These are phyloP conservation scores for Lamellibrachia satsuma DNA, from an alignment of 2,888 invertebrate genomes.

Conservation along the genomic window DNA sequence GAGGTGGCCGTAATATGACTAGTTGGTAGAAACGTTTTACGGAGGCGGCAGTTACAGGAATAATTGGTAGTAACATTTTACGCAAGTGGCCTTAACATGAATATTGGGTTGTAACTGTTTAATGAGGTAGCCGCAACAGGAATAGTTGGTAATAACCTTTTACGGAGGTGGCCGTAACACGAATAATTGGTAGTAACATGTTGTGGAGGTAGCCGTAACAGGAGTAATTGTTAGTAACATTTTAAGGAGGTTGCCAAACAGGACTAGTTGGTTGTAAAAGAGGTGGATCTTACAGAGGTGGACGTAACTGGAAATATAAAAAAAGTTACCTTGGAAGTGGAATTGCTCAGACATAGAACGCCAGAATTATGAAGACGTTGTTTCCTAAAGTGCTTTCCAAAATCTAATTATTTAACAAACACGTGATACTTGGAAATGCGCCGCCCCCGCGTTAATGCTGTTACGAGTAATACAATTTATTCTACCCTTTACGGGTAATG, in stretches of 20 bases:
- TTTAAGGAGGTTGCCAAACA: too few species aligned
- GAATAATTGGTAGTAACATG: background rate
- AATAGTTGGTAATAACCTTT: background rate
- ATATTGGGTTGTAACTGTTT: too few species aligned
- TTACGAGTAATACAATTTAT: background rate
- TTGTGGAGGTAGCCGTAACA: background rate
- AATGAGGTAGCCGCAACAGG: background rate
- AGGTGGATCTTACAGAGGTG: background rate
- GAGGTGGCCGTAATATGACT: too few species aligned
- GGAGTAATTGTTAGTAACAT: too few species aligned
- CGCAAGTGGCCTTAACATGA: too few species aligned
- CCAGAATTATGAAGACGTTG: background rate
- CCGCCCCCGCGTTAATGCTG: background rate
- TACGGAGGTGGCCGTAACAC: too few species aligned
- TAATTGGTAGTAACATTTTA: too few species aligned
- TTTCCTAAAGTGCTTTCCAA: background rate
- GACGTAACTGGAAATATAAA: background rate
- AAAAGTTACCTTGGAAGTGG: background rate
- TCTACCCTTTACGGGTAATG: background rate
- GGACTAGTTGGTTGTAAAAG: too few species aligned
- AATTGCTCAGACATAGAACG: background rate
- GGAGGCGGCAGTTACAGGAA: too few species aligned
- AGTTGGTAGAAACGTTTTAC: too few species aligned
- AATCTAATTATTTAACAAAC: background rate
- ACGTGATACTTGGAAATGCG: background rate